Evolutionary conservation across 2,888 invertebrate genomes (phyloP).

Genomic region (Phoronis australis): DNA sequence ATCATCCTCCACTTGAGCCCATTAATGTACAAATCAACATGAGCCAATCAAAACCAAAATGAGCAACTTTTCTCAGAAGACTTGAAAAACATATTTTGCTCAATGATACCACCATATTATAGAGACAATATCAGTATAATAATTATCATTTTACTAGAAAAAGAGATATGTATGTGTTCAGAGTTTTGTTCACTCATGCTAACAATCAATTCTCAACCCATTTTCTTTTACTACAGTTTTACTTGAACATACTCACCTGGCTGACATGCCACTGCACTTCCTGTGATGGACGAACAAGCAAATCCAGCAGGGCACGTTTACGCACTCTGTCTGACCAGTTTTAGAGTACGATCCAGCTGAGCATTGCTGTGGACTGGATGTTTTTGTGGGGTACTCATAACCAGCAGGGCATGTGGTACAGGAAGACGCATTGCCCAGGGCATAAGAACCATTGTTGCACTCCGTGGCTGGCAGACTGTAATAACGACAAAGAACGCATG

Average conservation of each 20-base stretch:
- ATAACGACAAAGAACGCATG: neutral
- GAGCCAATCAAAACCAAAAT: no score
- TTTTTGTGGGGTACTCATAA: conserved; percentile 24
- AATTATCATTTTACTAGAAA: neutral
- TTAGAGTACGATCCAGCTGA: conserved; percentile 29
- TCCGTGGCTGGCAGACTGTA: conserved; percentile 18
- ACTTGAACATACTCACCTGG: conserved; percentile 20
- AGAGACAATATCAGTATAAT: neutral
- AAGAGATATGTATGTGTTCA: neutral
- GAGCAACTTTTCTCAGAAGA: no score
- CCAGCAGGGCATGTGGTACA: conserved; percentile 32
- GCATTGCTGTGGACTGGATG: conserved; percentile 20
- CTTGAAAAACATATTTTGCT: no score
- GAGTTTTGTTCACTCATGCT: no score
- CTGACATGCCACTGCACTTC: conserved; percentile 20
- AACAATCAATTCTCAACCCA: no score
- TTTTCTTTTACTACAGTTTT: no score
- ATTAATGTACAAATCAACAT: no score
- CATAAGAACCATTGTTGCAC: conserved; percentile 26
- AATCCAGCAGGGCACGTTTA: conserved; percentile 32
- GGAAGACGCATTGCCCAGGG: conserved; percentile 16
- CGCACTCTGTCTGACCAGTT: conserved; percentile 27
- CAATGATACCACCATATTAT: no score
- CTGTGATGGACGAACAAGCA: conserved; percentile 38
- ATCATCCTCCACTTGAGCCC: no score